These are phyloP conservation scores for Tipula unca DNA, from an alignment of 2,888 invertebrate genomes.

Conservation along the genomic window DNA sequence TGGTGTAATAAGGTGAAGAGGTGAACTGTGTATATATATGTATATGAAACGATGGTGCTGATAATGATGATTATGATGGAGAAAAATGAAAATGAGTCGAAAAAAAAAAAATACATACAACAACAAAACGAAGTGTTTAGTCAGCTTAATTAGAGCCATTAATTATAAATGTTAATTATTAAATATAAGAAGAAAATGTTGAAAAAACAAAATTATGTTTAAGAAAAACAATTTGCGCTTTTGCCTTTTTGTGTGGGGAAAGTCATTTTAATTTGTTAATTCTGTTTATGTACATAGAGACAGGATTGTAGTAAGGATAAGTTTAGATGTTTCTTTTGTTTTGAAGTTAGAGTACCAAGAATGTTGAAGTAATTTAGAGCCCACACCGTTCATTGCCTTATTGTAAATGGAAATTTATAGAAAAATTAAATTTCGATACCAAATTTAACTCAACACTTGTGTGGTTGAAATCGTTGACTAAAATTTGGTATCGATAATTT, in stretches of 20 bases:
- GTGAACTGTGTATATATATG: background rate
- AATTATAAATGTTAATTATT: conserved; percentile 18
- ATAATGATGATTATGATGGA: background rate
- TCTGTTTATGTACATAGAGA: background rate
- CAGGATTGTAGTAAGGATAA: too few relatives aligned
- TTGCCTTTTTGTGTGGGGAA: background rate
- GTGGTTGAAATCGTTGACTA: too few relatives aligned
- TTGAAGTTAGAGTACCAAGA: too few relatives aligned
- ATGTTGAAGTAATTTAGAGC: too few relatives aligned
- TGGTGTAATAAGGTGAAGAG: background rate
- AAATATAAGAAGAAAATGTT: background rate
- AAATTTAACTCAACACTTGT: too few relatives aligned
- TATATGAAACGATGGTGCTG: background rate
- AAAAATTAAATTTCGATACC: too few relatives aligned
- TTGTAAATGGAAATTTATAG: too few relatives aligned
- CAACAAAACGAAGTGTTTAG: conserved; percentile 15
- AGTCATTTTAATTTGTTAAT: background rate
- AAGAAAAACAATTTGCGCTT: background rate
- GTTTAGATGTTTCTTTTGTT: too few relatives aligned
- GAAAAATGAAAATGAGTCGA: background rate
- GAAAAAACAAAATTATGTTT: background rate
- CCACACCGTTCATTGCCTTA: too few relatives aligned
- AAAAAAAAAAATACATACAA: background rate
- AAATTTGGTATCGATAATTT: too few relatives aligned
- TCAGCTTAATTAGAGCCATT: conserved; percentile 19